Evolutionary conservation across 2,797 vertebrate genomes (phyloP), one percentile per base, ranked within the genome.

Genomic region (Decapterus maruadsi): DNA sequence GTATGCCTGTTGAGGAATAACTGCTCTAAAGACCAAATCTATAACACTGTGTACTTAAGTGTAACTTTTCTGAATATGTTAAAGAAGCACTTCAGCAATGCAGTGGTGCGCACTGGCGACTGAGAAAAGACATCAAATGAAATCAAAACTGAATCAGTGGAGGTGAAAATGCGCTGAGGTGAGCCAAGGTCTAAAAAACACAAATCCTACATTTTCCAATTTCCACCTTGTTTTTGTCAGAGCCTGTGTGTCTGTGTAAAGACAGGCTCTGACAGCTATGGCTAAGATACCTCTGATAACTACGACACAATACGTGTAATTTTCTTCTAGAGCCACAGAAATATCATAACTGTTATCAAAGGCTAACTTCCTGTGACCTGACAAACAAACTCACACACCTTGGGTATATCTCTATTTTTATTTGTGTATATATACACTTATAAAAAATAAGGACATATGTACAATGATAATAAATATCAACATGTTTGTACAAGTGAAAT

Each of bases 391-490:
- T 50, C 66, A 54, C 75, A 92, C 81, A 81, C 67, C 55, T 63
- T 26, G 72, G 84, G 81, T 88, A 92, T 92, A 91, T 92, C 91
- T 93, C 90, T 93, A 93, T 92, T 94, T 95, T 96, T 95, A 96
- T 96, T 96, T 90, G 94, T 95, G 94, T 95, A 93, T 93, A 92
- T 95, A 93, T 95, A 95, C 94, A 95, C 94, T 95, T 95, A 95
- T 95, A 94, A 96, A 96, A 96, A 96, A 96, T 95, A 95, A 95
- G 95, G 90, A 95, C 90, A 91, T 96, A 95, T 96, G 90, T 96
- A 96, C 95, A 96, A 92, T 95, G 94, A 90, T 94, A 96, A 96
- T 96, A 96, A 96, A 96, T 96, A 96, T 95, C 90, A 85, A 95
- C 92, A 94, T 91, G 92, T 95, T 96, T 95, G 83, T 95, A 96